A percentile compares a stretch with the other conserved stretches of the same genome.
Conservation (phyloP, 2,888 invertebrate genomes). For the Tubiluchus corallicola region DNA sequence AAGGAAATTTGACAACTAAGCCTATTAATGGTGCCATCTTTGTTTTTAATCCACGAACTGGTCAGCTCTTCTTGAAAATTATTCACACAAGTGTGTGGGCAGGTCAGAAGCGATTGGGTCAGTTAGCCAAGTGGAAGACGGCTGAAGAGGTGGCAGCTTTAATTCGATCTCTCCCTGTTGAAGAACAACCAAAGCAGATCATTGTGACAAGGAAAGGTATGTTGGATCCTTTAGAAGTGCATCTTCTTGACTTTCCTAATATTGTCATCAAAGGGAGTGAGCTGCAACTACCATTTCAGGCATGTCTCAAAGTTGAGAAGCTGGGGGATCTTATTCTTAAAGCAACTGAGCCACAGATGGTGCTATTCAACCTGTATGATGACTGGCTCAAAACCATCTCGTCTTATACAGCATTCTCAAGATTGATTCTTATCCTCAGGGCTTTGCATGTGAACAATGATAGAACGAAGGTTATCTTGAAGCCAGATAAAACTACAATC, state of each 20-base stretch:
- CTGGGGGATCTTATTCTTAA: conserved; percentile 97
- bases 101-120: conserved; percentile 96
- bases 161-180: conserved; percentile 93
- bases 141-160: conserved; percentile 99
- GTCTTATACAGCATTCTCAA: conserved; percentile 92
- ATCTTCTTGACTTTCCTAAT: conserved; percentile 98
- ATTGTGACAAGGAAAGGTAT: conserved; percentile 98
- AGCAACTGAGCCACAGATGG: conserved; percentile 99
- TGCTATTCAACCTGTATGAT: conserved; percentile 94
- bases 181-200: conserved; percentile 99
- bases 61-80: conserved; percentile 95
- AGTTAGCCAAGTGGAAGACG: conserved; percentile 99
- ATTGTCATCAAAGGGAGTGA: conserved; percentile 99
- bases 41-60: conserved; percentile 97
- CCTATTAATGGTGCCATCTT: conserved; percentile 99
- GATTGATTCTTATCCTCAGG: conserved; percentile 82
- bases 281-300: conserved; percentile 94
- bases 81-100: conserved; percentile 99
- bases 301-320: conserved; percentile 91
- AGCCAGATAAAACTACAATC: conserved; percentile 96
- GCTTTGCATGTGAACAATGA: conserved; percentile 98
- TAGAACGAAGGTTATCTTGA: conserved; percentile 89
- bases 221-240: conserved; percentile 98
- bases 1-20: conserved; percentile 95
- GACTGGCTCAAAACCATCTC: conserved; percentile 99